phyloP scores from a whole-genome alignment of 2,888 invertebrate genomes.

The Embidobia sp. region DNA sequence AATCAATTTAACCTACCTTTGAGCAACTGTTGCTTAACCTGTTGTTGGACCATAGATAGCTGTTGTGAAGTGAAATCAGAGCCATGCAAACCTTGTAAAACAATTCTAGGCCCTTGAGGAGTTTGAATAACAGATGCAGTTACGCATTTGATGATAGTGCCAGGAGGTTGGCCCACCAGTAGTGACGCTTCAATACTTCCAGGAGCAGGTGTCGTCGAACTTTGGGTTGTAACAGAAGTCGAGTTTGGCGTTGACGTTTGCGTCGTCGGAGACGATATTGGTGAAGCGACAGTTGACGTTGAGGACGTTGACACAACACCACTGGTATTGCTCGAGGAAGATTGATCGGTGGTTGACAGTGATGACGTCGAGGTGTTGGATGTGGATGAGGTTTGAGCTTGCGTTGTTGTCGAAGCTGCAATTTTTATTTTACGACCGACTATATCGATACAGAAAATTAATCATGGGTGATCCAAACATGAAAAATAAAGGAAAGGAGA shows the following conservation, averaged over 20 bases:
- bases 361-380: conserved; percentile 66
- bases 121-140: conserved; percentile 94
- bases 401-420: conserved; percentile 43
- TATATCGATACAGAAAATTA: conserved; percentile 26
- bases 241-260: conserved; percentile 61
- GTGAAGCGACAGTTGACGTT: conserved; percentile 64
- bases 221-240: conserved; percentile 27
- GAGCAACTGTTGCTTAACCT: conserved; percentile 93
- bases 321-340: conserved; percentile 24
- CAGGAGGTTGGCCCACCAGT: conserved; percentile 90
- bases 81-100: conserved; percentile 91
- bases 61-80: conserved; percentile 92
- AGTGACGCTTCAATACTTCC: conserved; percentile 87
- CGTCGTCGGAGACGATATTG: conserved; percentile 66
- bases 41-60: conserved; percentile 91
- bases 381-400: conserved; percentile 56
- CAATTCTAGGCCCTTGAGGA: conserved; percentile 91
- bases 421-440: conserved; percentile 58
- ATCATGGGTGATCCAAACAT: conserved; percentile 17
- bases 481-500: not conserved
- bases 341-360: conserved; percentile 59
- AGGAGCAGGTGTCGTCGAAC: conserved; percentile 75
- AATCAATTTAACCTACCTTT: conserved; percentile 88
- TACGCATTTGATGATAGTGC: conserved; percentile 92
- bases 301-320: conserved; percentile 45